Conservation (phyloP, 53 echinoderm and acorn worm species). For the Apostichopus leukothele region DNA sequence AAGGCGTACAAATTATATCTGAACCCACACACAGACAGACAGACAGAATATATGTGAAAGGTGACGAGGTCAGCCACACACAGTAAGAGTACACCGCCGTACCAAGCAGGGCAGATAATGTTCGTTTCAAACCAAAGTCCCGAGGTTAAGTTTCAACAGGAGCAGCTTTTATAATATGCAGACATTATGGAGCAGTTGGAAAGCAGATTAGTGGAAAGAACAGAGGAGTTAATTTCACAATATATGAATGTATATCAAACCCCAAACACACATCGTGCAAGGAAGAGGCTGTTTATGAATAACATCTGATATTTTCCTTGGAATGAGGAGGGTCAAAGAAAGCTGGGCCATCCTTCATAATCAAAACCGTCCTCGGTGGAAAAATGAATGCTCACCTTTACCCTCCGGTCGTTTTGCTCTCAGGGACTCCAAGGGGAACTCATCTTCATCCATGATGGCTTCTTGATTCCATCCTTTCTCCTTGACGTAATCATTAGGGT, state of each 20-base stretch:
- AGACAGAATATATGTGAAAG: not conserved
- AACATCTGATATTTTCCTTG: too few relatives aligned
- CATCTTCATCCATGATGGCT: slow-evolving; percentile 90
- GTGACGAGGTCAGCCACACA: not conserved
- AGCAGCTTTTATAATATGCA: too few relatives aligned
- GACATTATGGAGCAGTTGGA: too few relatives aligned
- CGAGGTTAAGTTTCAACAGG: not conserved
- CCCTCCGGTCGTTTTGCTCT: slow-evolving; percentile 75
- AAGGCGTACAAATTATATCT: too few relatives aligned
- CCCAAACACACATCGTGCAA: too few relatives aligned
- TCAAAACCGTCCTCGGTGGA: too few relatives aligned
- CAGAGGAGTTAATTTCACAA: too few relatives aligned
- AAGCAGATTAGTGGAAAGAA: too few relatives aligned
- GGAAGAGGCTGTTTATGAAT: too few relatives aligned
- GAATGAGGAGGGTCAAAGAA: too few relatives aligned
- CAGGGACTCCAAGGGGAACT: slow-evolving; percentile 75
- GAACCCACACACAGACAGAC: not conserved
- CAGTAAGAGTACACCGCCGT: not conserved
- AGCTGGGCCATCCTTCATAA: too few relatives aligned
- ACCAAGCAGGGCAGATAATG: not conserved
- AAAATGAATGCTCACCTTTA: slow-evolving; percentile 59
- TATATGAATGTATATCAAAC: too few relatives aligned
- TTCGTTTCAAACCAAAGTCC: not conserved
- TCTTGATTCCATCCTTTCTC: slow-evolving; percentile 82
- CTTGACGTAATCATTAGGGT: slow-evolving; percentile 67